phyloP scores from a whole-genome alignment of 2,888 invertebrate species.

The Vannuccia rotundouncinata region DNA sequence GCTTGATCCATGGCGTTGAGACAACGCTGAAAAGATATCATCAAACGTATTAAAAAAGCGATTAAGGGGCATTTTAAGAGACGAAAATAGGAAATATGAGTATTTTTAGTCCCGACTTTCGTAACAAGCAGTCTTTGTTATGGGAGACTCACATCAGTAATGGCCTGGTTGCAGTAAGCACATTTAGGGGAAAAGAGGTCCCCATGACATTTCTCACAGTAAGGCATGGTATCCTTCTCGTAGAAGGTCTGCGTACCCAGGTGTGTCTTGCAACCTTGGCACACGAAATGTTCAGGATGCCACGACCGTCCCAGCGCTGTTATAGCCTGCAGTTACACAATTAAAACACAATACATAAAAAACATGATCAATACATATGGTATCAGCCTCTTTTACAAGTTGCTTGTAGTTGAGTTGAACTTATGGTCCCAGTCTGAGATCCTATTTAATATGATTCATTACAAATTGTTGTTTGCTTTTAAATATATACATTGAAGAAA shows the following conservation, averaged over 20 bases:
- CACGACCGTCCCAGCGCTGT: slow-evolving; percentile 95
- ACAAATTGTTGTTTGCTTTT: too few relatives aligned
- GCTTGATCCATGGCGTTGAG: slow-evolving; percentile 93
- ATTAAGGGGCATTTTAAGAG: too few relatives aligned
- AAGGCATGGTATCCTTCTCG: slow-evolving; percentile 89
- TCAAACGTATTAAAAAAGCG: too few relatives aligned
- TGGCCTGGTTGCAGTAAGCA: slow-evolving; percentile 96
- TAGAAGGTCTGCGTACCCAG: slow-evolving; percentile 96
- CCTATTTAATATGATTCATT: too few relatives aligned
- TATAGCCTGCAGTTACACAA: slow-evolving; percentile 64
- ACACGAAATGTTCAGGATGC: slow-evolving; percentile 97
- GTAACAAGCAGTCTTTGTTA: too few relatives aligned
- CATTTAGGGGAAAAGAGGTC: slow-evolving; percentile 95
- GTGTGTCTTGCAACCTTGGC: slow-evolving; percentile 91
- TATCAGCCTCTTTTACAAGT: too few relatives aligned
- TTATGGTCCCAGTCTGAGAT: too few relatives aligned
- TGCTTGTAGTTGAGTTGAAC: too few relatives aligned
- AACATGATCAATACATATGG: too few relatives aligned
- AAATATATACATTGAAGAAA: too few relatives aligned
- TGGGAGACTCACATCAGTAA: slow-evolving; percentile 87
- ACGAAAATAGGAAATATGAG: too few relatives aligned
- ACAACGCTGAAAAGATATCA: slow-evolving; percentile 80
- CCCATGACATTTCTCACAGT: slow-evolving; percentile 97
- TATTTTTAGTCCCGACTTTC: too few relatives aligned
- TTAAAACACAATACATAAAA: neutral